Conservation (phyloP, 1,140 invertebrate species). For the Aphidius gifuensis region DNA sequence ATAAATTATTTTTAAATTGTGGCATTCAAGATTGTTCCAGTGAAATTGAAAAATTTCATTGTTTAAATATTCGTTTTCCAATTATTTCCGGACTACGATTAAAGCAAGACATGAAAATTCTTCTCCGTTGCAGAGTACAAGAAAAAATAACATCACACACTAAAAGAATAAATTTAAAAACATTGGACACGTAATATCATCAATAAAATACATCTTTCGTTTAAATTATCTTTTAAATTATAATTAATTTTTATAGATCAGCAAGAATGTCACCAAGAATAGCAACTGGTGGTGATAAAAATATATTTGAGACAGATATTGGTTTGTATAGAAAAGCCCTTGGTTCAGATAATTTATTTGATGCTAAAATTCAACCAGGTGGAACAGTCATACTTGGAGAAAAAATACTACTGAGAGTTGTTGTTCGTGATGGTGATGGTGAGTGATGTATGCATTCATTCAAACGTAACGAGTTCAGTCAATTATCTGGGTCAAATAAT, state of each 20-base stretch:
- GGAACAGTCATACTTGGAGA: conserved; percentile 64
- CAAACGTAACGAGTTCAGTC: background rate
- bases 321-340: conserved; percentile 57
- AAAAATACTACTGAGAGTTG: conserved; percentile 61
- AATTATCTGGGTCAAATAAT: background rate
- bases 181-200: conserved; percentile 40
- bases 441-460: conserved; percentile 22
- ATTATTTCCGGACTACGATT: conserved; percentile 60
- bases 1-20: conserved; percentile 39
- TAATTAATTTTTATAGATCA: conserved; percentile 34
- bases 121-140: conserved; percentile 63
- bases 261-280: conserved; percentile 49
- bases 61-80: conserved; percentile 62
- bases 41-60: conserved; percentile 42
- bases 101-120: conserved; percentile 61
- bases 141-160: conserved; percentile 60
- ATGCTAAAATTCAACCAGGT: conserved; percentile 56
- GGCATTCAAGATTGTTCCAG: conserved; percentile 42
- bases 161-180: conserved; percentile 49
- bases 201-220: background rate
- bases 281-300: conserved; percentile 58
- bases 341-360: conserved; percentile 54
- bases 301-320: conserved; percentile 60
- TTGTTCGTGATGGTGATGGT: conserved; percentile 63
- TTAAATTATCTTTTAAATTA: conserved; percentile 2